Base-by-base conservation (phyloP, 2,888 invertebrate genomes). In the Thumatha senex region DNA sequence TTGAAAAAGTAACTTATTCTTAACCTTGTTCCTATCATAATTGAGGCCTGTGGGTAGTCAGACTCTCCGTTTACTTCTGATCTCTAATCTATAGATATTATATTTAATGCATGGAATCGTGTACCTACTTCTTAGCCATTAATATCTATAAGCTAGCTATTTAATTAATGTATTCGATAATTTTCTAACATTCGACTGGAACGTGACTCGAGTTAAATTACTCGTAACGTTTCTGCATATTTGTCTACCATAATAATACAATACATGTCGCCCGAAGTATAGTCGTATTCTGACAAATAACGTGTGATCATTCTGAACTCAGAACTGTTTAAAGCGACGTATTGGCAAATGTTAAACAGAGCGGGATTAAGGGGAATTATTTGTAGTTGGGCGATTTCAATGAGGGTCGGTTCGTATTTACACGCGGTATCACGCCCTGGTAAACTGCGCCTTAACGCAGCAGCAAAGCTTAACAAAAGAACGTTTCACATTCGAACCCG, bases 391-490 rank as follows among this genome's bases (percentile, higher is more conserved):
- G 48, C 66, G 75, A 72, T 68, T 76, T 66, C 61, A 58, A 56
- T 65, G 71, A 74, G 74, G 76, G 74, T 68, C 68, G 71, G 68
- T 63, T 66, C 58, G 63, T 79, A 74, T 82, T 84, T 81, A 76
- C 77, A 69, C 63, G 73, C 72, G 78, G 81, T 71, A 80, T 76
- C 74, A 76, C 80, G 80, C 79, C 69, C 76, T 70, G 71, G 70
- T 78, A 74, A 65, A 70, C 69, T 70, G 69, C 55, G 64, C 73
- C 70, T 73, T 71, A 54, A 63, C 63, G 66, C 63, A 58, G 62
- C 57, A 61, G 69, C n/a, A n/a, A n/a, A n/a, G n/a, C 68, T 66
- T 63, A 58, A 58, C 56, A 63, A 64, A 61, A 67, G 67, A 67
- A 57, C 53, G 58, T 64, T 69, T 65, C 61, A 58, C 57, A 56